phyloP scores from a whole-genome alignment of 2,113 vertebrate species.

The Hyaena hyaena region DNA sequence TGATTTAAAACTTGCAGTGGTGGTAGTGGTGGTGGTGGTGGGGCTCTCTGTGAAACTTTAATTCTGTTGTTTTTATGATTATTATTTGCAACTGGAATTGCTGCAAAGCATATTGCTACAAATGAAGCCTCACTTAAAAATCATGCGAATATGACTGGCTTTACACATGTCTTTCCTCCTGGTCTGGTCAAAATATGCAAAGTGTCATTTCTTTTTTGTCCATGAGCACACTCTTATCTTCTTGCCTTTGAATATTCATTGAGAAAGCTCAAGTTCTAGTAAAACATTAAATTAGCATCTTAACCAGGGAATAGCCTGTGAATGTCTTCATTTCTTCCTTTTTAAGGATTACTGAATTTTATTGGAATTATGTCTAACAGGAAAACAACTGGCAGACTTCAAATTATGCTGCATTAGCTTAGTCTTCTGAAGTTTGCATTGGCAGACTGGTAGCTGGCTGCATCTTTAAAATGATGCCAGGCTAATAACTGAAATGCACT shows the following conservation, averaged over 20 bases:
- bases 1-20: slow-evolving; percentile 80
- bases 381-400: slow-evolving; percentile 68
- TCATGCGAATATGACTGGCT: not conserved
- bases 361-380: slow-evolving; percentile 59
- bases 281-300: slow-evolving; percentile 76
- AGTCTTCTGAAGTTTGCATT: slow-evolving; percentile 77
- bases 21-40: not conserved
- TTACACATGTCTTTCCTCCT: not conserved
- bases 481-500: slow-evolving; percentile 62
- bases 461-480: slow-evolving; percentile 73
- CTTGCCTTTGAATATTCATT: slow-evolving; percentile 68
- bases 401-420: slow-evolving; percentile 68
- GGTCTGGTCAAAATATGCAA: slow-evolving; percentile 49
- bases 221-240: not conserved
- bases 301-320: slow-evolving; percentile 34
- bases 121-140: slow-evolving; percentile 25
- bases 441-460: slow-evolving; percentile 61
- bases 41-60: slow-evolving; percentile 81
- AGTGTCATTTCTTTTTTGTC: slow-evolving; percentile 52
- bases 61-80: slow-evolving; percentile 64
- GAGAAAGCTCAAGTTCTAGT: slow-evolving; percentile 60
- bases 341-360: slow-evolving; percentile 68
- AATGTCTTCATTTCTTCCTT: slow-evolving; percentile 66
- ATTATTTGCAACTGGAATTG: slow-evolving; percentile 54
- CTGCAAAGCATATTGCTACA: slow-evolving; percentile 21